Conservation (phyloP, 2,113 vertebrate species). For the Urocynchramus pylzowi region DNA sequence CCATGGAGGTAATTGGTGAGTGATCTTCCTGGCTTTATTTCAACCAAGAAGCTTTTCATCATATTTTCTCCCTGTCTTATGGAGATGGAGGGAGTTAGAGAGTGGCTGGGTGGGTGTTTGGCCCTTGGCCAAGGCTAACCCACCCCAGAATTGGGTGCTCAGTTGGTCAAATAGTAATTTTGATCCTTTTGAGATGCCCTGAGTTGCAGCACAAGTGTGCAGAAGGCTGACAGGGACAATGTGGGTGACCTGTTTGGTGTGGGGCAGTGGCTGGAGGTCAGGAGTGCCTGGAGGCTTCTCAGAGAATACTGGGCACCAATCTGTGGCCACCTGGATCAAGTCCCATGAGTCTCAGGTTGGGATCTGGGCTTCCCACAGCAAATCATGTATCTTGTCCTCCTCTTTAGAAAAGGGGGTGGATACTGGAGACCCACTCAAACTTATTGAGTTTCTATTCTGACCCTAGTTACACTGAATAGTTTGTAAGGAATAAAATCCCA, state of each 20-base stretch:
- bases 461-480: not conserved
- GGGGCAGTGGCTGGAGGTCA: not conserved
- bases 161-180: not conserved
- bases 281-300: not conserved
- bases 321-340: rapidly evolving
- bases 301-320: rapidly evolving
- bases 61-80: not conserved
- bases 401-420: not conserved
- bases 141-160: not conserved
- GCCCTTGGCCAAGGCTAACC: not conserved
- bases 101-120: not conserved
- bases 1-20: not conserved
- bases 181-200: not conserved
- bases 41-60: not conserved
- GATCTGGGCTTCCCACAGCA: not conserved
- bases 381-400: not conserved
- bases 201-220: rapidly evolving
- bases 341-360: not conserved
- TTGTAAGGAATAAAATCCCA: not conserved
- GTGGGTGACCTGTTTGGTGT: not conserved
- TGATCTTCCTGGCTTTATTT: not conserved
- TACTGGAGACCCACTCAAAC: no score
- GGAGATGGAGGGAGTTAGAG: not conserved
- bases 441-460: not conserved
- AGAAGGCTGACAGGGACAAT: not conserved